Conservation (phyloP, 2,113 vertebrate genomes). For the Gallinago jamesoni region DNA sequence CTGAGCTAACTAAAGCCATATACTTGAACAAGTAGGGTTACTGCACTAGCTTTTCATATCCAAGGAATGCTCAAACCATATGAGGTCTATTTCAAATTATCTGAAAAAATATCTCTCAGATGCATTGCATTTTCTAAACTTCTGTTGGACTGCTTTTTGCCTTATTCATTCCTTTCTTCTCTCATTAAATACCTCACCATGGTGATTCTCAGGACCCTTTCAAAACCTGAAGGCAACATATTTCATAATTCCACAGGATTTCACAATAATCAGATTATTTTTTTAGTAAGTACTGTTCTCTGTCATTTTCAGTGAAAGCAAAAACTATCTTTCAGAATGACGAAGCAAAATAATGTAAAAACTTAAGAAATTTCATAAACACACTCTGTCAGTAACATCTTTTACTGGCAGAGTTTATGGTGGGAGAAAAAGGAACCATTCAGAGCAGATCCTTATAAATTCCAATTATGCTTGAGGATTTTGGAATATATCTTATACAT, state of each 20-base stretch:
- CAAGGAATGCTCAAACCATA: neutral
- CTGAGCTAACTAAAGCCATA: neutral
- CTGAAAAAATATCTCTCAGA: neutral
- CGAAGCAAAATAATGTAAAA: constrained; percentile 25
- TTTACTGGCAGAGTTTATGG: neutral
- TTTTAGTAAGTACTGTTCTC: neutral
- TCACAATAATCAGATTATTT: neutral
- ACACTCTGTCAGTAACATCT: neutral
- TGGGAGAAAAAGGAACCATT: neutral
- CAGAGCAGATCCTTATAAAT: neutral
- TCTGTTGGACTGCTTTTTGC: neutral
- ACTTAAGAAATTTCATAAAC: neutral
- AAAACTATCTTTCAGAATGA: neutral
- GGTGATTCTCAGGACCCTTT: neutral
- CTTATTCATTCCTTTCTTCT: neutral
- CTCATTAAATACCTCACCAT: neutral
- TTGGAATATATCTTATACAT: neutral
- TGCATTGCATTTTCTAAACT: neutral
- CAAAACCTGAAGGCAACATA: neutral
- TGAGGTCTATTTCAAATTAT: neutral
- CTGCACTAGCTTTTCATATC: neutral
- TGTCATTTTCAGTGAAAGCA: constrained; percentile 8
- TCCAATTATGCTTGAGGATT: neutral
- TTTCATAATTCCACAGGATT: neutral
- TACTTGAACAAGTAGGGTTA: neutral